A percentile compares a stretch with the other conserved stretches of the same genome.
Conservation (phyloP, 2,797 vertebrate genomes). For the Argya squamiceps region DNA sequence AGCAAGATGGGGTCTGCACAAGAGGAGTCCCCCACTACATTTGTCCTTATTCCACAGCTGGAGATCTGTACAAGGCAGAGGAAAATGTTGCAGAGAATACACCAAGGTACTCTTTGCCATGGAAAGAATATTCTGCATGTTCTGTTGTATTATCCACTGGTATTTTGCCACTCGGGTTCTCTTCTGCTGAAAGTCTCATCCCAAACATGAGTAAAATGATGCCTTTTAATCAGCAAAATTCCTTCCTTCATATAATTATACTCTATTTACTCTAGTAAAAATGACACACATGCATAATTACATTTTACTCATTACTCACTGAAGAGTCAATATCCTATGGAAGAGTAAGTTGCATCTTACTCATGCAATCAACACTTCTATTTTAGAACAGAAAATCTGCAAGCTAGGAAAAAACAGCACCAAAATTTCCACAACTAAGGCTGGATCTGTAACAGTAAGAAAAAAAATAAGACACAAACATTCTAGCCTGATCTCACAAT, state of each 20-base stretch:
- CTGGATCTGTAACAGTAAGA: neutral
- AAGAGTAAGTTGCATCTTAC: neutral
- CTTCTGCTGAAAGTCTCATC: neutral
- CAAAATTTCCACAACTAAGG: neutral
- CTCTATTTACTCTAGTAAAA: neutral
- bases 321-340: neutral
- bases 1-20: neutral
- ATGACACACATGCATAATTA: neutral
- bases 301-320: neutral
- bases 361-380: neutral
- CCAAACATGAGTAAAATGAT: neutral
- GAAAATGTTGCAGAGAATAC: neutral
- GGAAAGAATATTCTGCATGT: neutral
- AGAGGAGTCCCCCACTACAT: neutral
- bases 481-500: neutral
- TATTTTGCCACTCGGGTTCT: neutral
- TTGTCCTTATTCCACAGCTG: neutral
- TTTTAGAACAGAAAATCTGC: neutral
- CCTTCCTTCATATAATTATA: neutral
- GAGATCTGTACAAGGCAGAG: neutral
- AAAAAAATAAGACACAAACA: neutral
- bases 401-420: neutral
- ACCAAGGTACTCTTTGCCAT: neutral
- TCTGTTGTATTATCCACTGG: neutral
- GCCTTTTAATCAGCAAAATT: neutral